phyloP scores from a whole-genome alignment of 2,113 vertebrate species.

The Prietella phreatophila region DNA sequence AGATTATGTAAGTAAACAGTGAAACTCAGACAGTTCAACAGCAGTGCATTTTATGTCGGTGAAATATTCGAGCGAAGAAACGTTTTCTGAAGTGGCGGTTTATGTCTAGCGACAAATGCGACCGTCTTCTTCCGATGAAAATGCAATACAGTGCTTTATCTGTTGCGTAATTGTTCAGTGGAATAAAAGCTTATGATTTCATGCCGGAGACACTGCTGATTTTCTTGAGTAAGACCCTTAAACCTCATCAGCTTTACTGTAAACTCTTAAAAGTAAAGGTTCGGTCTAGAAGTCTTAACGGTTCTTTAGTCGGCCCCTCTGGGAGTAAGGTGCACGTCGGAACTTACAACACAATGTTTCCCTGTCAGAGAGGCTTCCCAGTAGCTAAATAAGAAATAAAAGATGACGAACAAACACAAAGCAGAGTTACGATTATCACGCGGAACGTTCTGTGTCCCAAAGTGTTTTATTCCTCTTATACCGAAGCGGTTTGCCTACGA shows the following conservation, averaged over 20 bases:
- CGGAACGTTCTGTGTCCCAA: no score
- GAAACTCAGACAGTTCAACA: neutral
- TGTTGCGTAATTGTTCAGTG: neutral
- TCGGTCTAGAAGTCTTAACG: neutral
- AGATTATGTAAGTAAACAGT: conserved; percentile 32
- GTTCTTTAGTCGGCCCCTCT: neutral
- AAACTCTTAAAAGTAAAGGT: neutral
- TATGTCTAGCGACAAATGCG: neutral
- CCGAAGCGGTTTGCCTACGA: neutral
- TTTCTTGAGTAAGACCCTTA: neutral
- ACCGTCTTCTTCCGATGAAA: no score
- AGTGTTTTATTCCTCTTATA: neutral
- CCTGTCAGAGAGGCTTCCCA: neutral
- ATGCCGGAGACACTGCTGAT: neutral
- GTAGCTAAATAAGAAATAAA: neutral
- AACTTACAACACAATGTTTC: neutral
- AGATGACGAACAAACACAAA: neutral
- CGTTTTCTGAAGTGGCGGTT: neutral
- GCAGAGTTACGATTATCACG: no score
- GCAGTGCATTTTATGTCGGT: neutral
- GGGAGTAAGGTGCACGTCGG: neutral
- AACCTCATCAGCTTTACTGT: neutral
- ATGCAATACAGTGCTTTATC: neutral
- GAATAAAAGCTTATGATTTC: neutral
- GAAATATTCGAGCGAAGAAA: neutral